Evolutionary conservation across 2,113 vertebrate genomes (phyloP).

Genomic region (Myrmecophaga tridactyla): DNA sequence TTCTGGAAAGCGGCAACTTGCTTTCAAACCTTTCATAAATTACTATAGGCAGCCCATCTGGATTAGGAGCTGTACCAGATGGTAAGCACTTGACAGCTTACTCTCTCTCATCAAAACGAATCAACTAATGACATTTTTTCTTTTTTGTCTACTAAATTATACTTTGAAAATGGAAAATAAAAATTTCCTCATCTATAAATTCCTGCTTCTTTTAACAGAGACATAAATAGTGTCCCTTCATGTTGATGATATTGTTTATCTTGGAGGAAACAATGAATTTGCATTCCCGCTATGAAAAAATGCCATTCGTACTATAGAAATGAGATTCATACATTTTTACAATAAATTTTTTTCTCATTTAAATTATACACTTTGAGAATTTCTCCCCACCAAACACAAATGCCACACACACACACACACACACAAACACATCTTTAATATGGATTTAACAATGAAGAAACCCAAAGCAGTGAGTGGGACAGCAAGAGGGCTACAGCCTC

Average conservation of each 20-base stretch:
- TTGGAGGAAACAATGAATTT: slow-evolving; percentile 30
- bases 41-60: slow-evolving; percentile 74
- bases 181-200: slow-evolving; percentile 12
- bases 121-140: slow-evolving; percentile 63
- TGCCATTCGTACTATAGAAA: background rate
- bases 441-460: background rate
- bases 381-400: background rate
- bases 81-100: slow-evolving; percentile 56
- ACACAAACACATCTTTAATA: background rate
- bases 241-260: background rate
- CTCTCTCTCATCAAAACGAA: slow-evolving; percentile 55
- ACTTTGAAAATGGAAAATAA: slow-evolving; percentile 31
- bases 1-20: slow-evolving; percentile 41
- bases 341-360: slow-evolving; percentile 7
- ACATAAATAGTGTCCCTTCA: background rate
- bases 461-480: background rate
- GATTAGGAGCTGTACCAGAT: slow-evolving; percentile 68
- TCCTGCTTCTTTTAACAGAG: slow-evolving; percentile 21
- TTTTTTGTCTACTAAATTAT: slow-evolving; percentile 31
- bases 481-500: background rate
- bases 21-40: slow-evolving; percentile 70
- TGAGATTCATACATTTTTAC: background rate
- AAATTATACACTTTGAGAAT: background rate
- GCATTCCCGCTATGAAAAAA: background rate
- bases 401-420: background rate